Base-by-base conservation (phyloP, 1,140 invertebrate genomes). In the Bradynema listronoti region DNA sequence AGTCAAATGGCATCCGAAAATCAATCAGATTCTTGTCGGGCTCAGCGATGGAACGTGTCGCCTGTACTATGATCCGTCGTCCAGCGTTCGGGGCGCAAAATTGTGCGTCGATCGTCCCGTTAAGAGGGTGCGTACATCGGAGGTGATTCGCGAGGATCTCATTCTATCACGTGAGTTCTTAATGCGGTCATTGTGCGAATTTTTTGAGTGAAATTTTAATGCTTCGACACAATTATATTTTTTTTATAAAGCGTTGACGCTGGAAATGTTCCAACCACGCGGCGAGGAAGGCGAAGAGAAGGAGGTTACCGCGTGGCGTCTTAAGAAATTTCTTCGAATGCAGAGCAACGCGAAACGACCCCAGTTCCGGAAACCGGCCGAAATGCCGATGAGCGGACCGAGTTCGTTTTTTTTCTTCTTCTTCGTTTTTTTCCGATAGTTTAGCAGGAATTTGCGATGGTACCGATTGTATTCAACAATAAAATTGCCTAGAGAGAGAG, bases 1-100 rank as follows among this genome's bases (percentile, higher is more conserved):
- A 74, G 85, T 86, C 2, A 75, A 88, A 1, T 99, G 94, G 94
- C 94, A 98, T 81, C 88, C 93, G 0, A 91, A 91, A 79, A 79
- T 98, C 0, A 96, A 97, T 79, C 94, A 99, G 76, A 86, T 98
- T 58, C 88, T 97, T 58, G 85, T 91, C 7, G 88, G 91, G 0
- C 88, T 88, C 72, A 90, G 89, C 2, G 89, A 95, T 81, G 94
- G 94, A 0, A 83, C 84, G 1, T 85, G 93, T 0, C 90, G 91
- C 72, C 85, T 90, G 46, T 91, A 86, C 71, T 98, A 95, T 69
- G 91, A 95, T 79, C 85, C 87, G 1, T 85, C 87, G 54, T 83
- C 84, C 47, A 91, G 89, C 79, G 81, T 89, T 34, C 82, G 92
- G 36, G 93, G 93, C 1, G 93, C 91, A 0, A 89, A 90, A 73